phyloP scores from a whole-genome alignment of 2,888 invertebrate species.

The Caenorhabditis becei region DNA sequence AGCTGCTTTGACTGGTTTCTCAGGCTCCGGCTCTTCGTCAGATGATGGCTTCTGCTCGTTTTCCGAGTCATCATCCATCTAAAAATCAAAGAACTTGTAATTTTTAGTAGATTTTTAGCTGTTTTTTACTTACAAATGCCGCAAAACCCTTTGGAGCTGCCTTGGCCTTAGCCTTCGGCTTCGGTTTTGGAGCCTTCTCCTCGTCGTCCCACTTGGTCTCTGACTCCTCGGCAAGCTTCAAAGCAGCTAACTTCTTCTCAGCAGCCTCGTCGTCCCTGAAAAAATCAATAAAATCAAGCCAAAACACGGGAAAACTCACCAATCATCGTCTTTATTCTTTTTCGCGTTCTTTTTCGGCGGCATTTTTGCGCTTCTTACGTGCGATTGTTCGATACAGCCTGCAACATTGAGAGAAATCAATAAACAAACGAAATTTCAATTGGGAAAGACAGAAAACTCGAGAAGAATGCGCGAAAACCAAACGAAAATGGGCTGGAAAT shows the following conservation, averaged over 20 bases:
- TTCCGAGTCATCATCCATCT: slow-evolving; percentile 52
- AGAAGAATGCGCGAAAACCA: not conserved
- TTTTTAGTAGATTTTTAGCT: too few species aligned
- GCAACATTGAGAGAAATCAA: slow-evolving; percentile 14
- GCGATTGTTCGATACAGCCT: slow-evolving; percentile 19
- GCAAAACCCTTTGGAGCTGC: slow-evolving; percentile 52
- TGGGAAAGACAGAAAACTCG: not conserved
- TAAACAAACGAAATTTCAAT: not conserved
- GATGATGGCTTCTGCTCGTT: slow-evolving; percentile 37
- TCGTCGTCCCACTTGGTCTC: slow-evolving; percentile 67
- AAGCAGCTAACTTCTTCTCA: slow-evolving; percentile 65
- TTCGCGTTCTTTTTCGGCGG: slow-evolving; percentile 75
- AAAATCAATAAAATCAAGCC: not conserved
- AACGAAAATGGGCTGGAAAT: not conserved
- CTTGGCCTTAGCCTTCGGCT: slow-evolving; percentile 52
- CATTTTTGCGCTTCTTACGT: slow-evolving; percentile 61
- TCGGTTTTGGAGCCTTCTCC: slow-evolving; percentile 59
- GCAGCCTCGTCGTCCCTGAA: slow-evolving; percentile 75
- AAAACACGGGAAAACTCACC: slow-evolving; percentile 56
- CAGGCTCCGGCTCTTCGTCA: slow-evolving; percentile 48
- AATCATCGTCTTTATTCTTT: slow-evolving; percentile 74
- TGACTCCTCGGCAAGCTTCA: slow-evolving; percentile 58
- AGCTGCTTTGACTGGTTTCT: slow-evolving; percentile 1
- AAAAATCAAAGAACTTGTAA: slow-evolving; percentile 18
- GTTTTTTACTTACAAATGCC: slow-evolving; percentile 61